These are phyloP conservation scores for Eristalis tenax DNA, from an alignment of 2,888 invertebrate genomes.

Conservation along the genomic window DNA sequence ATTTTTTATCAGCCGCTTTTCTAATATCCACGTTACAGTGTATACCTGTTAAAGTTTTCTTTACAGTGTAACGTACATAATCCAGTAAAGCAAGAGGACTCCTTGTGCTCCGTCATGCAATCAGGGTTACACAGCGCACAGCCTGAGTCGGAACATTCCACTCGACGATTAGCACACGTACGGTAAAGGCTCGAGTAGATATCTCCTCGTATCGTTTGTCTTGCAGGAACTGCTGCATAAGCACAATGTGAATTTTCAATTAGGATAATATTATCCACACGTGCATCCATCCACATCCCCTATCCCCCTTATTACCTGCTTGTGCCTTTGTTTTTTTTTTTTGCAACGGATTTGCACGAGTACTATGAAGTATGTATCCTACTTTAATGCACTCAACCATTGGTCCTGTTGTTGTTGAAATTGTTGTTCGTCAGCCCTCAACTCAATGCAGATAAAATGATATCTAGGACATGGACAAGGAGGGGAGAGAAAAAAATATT, in stretches of 20 bases:
- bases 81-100: background rate
- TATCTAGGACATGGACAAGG: conserved; percentile 45
- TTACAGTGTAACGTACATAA: background rate
- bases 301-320: conserved; percentile 4
- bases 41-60: background rate
- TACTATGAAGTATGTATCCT: conserved; percentile 22
- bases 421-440: conserved; percentile 15
- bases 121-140: conserved; percentile 8
- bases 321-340: conserved; percentile 28
- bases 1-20: background rate
- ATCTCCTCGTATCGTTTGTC: background rate
- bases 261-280: conserved; percentile 54
- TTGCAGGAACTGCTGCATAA: conserved; percentile 38
- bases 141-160: background rate
- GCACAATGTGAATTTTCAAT: conserved; percentile 59
- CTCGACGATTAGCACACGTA: background rate
- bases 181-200: background rate
- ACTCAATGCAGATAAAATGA: conserved; percentile 11
- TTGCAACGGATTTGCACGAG: conserved; percentile 33
- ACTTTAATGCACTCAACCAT: conserved; percentile 31
- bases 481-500: conserved; percentile 14
- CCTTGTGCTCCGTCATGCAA: conserved; percentile 1
- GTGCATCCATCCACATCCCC: conserved; percentile 1
- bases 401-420: conserved; percentile 31
- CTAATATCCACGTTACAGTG: background rate